Evolutionary conservation across 2,797 vertebrate genomes (phyloP), one percentile per base, ranked within the genome.

Genomic region (Clarias laeviceps): DNA sequence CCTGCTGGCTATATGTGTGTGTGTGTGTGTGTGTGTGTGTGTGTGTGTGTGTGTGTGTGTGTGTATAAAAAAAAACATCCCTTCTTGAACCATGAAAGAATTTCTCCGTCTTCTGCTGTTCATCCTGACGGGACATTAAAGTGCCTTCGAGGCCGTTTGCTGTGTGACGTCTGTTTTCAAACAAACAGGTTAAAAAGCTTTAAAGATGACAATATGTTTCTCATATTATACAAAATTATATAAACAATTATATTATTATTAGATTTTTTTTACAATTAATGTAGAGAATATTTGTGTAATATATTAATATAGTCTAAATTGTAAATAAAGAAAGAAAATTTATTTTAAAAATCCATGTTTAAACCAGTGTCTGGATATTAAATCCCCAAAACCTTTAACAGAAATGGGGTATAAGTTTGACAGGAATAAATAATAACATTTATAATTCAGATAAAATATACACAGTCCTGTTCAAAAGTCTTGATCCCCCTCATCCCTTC

Each of bases 1-100:
- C 66, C 82, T 80, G 50, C 56, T 81, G 82, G 66, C 76, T 82
- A 72, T 70, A 72, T 50, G 69, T 76, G 72, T 45, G 40, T 45
- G 40, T 45, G 40, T 45, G 40, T 45, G 40, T 45, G 40, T 45
- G 40, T 45, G 40, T 9, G 40, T 9, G 40, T 9, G 40, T 9
- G 40, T 45, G 40, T 45, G 40, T 45, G 40, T 45, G 40, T 45
- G 40, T 45, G 40, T 45, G 40, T 45, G 40, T 45, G 40, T 45
- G 40, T 45, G 40, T 37, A 5, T 37, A 5, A 3, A 5, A 34
- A 34, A 62, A 82, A 81, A 87, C 59, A 59, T 88, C 24, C 9
- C 40, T 78, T 82, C 18, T 24, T 37, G 1, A 37, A 72, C 40
- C 65, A 73, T 69, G 17, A 61, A 59, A 40, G 27, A 61, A 54